Base-by-base conservation (phyloP, 2,888 invertebrate genomes). In the Frankliniella fusca region DNA sequence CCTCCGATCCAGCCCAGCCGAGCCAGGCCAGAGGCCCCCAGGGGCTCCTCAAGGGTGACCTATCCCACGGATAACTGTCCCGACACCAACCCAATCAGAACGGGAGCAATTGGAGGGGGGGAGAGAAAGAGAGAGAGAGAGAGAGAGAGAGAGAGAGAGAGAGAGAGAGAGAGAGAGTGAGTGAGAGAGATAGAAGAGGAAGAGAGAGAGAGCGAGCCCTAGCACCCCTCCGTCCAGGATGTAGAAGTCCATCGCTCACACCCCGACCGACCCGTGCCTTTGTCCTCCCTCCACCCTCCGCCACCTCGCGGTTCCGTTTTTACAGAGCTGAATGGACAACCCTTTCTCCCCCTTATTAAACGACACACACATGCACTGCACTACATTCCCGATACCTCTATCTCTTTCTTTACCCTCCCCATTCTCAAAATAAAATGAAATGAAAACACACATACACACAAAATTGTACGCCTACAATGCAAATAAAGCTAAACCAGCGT, bases 71-170 rank as follows among this genome's bases (percentile, higher is more conserved):
- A 76, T 76, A 23, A 76, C n/a, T 76, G 70, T 76, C 70, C 70
- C 70, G 70, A 76, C 70, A 76, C 70, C 70, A 23, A 27, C 70
- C 70, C 70, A 76, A 76, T 76, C 70, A 76, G 70, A 76, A 76
- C 27, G 70, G 27, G 70, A 76, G 27, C 70, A 27, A 27, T 20
- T 10, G 54, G 61, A 12, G 61, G 18, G 15, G 61, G 61, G 70
- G 70, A 76, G 70, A 20, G 70, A 76, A 27, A 23, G 23, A 7
- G 23, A 23, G 70, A 54, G 15, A 15, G 54, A 54, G 11, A 15
- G 15, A 11, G 54, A 54, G 54, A 54, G 54, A 2, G 38, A 38
- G 38, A 38, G 38, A 12, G 61, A 61, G 15, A 18, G 61, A 27
- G 70, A 76, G 70, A 20, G 70, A 76, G 70, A 23, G 23, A 7